These are phyloP conservation scores for Drosophila subpulchrella DNA, from an alignment of 1,140 invertebrate genomes.

Conservation along the genomic window DNA sequence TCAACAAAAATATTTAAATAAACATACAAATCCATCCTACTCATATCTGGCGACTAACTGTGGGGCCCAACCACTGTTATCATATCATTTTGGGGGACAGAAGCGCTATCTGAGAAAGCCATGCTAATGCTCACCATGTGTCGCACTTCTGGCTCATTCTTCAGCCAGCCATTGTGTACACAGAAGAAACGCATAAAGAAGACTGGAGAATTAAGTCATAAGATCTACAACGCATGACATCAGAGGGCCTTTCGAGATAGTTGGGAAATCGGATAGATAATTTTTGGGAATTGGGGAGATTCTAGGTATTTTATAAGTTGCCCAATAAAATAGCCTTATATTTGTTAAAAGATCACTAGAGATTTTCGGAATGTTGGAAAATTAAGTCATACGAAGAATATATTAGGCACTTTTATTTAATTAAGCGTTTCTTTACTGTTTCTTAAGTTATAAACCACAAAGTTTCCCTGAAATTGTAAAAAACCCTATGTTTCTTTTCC, in stretches of 20 bases:
- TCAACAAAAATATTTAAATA: no score
- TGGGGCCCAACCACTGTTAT: constrained; percentile 40
- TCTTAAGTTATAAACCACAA: neutral
- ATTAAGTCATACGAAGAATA: neutral
- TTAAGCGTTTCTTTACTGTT: neutral
- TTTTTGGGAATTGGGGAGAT: neutral
- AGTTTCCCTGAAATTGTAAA: neutral
- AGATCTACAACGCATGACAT: constrained; percentile 32
- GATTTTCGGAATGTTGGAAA: neutral
- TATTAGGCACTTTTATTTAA: neutral
- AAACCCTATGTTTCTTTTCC: neutral
- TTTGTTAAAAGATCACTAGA: neutral
- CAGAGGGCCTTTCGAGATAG: constrained; percentile 15
- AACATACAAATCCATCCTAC: no score
- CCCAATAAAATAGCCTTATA: neutral
- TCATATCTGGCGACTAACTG: constrained; percentile 41
- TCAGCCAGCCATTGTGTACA: constrained; percentile 1
- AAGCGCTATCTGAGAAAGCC: constrained; percentile 46
- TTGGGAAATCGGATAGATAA: neutral
- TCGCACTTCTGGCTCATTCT: constrained; percentile 20
- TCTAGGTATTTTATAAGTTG: neutral
- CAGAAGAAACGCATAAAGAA: constrained; percentile 25
- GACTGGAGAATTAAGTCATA: constrained; percentile 41
- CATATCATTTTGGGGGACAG: constrained; percentile 44
- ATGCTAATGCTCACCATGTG: constrained; percentile 40